Evolutionary conservation across 2,797 vertebrate genomes (phyloP).

Genomic region (Tangara arthus): DNA sequence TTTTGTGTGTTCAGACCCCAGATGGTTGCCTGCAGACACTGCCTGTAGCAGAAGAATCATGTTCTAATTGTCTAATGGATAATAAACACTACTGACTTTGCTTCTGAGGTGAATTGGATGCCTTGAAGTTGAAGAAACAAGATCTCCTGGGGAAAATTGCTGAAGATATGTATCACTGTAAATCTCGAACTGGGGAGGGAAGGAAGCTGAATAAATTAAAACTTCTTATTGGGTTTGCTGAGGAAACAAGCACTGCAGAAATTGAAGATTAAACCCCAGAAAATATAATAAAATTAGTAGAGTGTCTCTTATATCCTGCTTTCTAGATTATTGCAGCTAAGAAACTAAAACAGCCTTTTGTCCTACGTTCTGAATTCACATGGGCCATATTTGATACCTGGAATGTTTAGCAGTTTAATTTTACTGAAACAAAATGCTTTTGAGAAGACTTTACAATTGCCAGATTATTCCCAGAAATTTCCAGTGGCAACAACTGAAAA

Average conservation of each 20-base stretch:
- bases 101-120: slow-evolving; percentile 4
- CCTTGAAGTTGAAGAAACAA: slow-evolving; percentile 40
- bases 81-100: slow-evolving; percentile 33
- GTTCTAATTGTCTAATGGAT: slow-evolving; percentile 38
- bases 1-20: slow-evolving; percentile 66
- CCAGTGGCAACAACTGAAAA: neutral
- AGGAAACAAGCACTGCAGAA: neutral
- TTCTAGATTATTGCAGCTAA: neutral
- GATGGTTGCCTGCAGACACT: slow-evolving; percentile 61
- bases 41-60: slow-evolving; percentile 23
- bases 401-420: neutral
- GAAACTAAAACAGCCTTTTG: neutral
- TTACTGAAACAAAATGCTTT: neutral
- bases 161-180: neutral
- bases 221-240: neutral
- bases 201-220: neutral
- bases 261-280: neutral
- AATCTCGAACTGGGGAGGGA: neutral
- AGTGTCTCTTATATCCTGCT: neutral
- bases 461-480: neutral
- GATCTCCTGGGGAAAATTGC: slow-evolving; percentile 16
- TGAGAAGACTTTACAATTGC: neutral
- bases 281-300: neutral
- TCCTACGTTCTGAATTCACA: neutral
- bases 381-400: neutral